Base-by-base conservation (phyloP, 92 coral and sea anemone species). In the Parazoanthus atlanticus region DNA sequence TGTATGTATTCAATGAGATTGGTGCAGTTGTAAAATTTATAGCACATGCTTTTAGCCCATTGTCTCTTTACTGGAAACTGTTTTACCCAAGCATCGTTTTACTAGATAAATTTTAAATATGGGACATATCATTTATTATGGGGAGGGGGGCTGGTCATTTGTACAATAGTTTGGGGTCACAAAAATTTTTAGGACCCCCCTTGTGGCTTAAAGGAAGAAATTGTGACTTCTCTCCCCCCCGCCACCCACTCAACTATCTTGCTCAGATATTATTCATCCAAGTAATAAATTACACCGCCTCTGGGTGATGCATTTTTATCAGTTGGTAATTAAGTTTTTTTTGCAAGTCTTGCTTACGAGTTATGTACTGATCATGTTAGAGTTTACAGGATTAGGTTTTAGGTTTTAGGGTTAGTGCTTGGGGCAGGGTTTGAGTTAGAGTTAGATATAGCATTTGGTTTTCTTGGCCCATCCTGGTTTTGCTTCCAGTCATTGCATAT, bases 51-150 rank as follows among this genome's bases (percentile, higher is more conserved):
- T n/a, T n/a, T n/a, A n/a, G n/a, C 15, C 76, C 33, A 71, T 61
- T 61, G 76, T 71, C 76, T 71, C n/a, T 71, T 71, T 71, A 71
- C 76, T 71, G 76, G 33, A 71, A 5, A 71, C 76, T 71, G 76
- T 71, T 71, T 10, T 71, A 16, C 76, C 76, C 76, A 71, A 71
- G 76, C 21, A 71, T 31, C 21, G 10, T 31, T 71, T 71, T 71
- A 71, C 76, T 71, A 71, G 76, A 31, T 71, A 71, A 71, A 71
- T n/a, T n/a, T n/a, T n/a, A n/a, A n/a, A n/a, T n/a, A n/a, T n/a
- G n/a, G n/a, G n/a, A n/a, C n/a, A n/a, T n/a, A n/a, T n/a, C n/a
- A n/a, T n/a, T n/a, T n/a, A n/a, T n/a, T n/a, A n/a, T n/a, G n/a
- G n/a, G n/a, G n/a, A n/a, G n/a, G n/a, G n/a, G n/a, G n/a, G n/a